Evolutionary conservation across 2,888 invertebrate species (phyloP), one percentile per base, ranked within the genome.

Genomic region (Megamerina dolium): DNA sequence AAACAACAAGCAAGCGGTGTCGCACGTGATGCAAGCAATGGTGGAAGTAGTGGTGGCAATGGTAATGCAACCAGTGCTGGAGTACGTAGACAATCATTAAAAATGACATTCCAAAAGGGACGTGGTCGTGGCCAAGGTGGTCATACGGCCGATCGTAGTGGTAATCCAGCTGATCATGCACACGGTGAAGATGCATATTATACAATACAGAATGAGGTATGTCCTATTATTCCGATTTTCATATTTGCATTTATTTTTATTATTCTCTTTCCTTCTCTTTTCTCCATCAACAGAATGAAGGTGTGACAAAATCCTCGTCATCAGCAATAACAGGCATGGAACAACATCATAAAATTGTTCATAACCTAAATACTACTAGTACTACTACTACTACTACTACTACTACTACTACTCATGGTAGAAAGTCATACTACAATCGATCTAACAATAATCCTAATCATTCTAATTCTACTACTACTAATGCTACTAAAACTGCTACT

Each of bases 21-120:
- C 41, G 41, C 41, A 34, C 10, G 31, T 20, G 29, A 46, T 40
- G 41, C 41, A 34, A 51, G 56, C 4, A 51, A 43, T 35, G 46
- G 45, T 12, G 43, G 47, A 5, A 49, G 51, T 10, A 31, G 18
- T 23, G 31, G 43, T 18, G 38, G 41, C 17, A 37, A 33, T 4
- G 55, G 53, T 12, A 52, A 55, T 13, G 48, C 51, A 16, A 46
- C 43, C 35, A 47, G 51, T 12, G 53, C 52, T 26, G 39, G 45
- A 13, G 62, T 48, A 30, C 51, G 55, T 5, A 51, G 83, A 50
- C 82, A 80, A 49, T 82, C 85, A 0, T 67, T 87, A 53, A 87
- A 87, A 72, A 85, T 86, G 82, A 85, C 86, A 47, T 78, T 87
- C 66, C 83, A 83, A 71, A 84, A 83, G 68, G 80, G 82, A 34